A percentile compares a stretch with the other conserved stretches of the same genome.
phyloP scores from a whole-genome alignment of 1,140 invertebrate species.

The Saccostrea glomerata region DNA sequence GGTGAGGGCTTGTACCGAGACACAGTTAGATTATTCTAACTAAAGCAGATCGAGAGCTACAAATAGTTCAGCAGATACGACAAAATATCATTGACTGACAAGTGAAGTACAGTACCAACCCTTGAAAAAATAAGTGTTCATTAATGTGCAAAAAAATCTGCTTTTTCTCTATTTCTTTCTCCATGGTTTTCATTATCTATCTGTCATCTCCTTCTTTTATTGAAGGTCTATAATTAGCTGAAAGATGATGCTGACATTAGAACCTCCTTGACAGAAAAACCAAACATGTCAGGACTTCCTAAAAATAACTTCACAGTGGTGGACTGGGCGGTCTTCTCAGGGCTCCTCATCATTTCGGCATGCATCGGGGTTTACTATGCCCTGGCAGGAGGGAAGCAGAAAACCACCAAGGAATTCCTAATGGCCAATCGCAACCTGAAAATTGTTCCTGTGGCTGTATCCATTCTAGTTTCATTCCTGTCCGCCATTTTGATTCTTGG shows the following conservation, averaged over 20 bases:
- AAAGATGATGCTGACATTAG: not conserved
- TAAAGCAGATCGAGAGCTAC: no score
- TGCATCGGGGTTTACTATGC: constrained; percentile 88
- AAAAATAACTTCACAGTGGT: not conserved
- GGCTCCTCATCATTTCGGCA: constrained; percentile 73
- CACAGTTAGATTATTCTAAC: no score
- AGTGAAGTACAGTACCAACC: no score
- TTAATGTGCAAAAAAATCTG: no score
- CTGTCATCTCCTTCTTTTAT: not conserved
- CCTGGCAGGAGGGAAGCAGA: constrained; percentile 90
- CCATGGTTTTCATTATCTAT: no score
- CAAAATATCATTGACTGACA: no score
- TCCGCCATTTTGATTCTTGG: constrained; percentile 79
- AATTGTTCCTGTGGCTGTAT: constrained; percentile 77
- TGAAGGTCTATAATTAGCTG: not conserved
- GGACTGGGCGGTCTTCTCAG: constrained; percentile 52
- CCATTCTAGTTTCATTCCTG: constrained; percentile 86
- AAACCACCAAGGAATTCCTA: constrained; percentile 88
- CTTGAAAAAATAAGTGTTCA: no score
- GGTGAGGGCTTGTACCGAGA: no score
- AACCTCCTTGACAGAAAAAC: not conserved
- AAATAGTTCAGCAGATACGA: no score
- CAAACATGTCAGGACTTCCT: not conserved
- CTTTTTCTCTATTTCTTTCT: no score
- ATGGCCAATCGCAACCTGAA: constrained; percentile 87